Conservation (phyloP, 1,140 invertebrate genomes). For the Dendroctonus valens region DNA sequence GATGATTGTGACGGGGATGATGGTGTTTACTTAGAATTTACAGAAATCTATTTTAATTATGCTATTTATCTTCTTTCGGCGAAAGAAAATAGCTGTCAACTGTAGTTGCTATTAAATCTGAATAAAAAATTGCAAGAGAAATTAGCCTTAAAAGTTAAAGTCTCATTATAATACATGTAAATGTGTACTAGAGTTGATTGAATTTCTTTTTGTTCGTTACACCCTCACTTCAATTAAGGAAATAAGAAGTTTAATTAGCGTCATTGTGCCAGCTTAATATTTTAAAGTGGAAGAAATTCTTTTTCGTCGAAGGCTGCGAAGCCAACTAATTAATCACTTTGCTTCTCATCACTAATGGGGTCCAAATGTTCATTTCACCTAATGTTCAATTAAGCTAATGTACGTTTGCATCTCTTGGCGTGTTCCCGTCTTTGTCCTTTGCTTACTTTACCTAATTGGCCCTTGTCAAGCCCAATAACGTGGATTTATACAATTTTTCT, state of each 20-base stretch:
- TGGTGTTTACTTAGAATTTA: conserved; percentile 16
- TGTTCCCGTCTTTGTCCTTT: conserved; percentile 46
- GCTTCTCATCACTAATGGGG: conserved; percentile 48
- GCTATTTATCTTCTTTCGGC: background rate
- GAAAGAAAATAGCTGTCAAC: too few species aligned
- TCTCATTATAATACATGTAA: too few species aligned
- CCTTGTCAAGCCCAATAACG: conserved; percentile 18
- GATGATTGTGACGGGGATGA: conserved; percentile 15
- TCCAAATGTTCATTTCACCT: conserved; percentile 52
- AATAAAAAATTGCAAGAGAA: too few species aligned
- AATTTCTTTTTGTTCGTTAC: too few species aligned
- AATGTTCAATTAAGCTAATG: conserved; percentile 52
- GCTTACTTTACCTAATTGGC: conserved; percentile 50
- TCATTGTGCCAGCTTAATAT: conserved; percentile 16
- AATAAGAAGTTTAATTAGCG: conserved; percentile 19
- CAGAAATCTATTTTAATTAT: conserved; percentile 16
- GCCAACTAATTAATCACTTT: conserved; percentile 47
- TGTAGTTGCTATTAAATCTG: too few species aligned
- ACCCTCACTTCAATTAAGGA: conserved; percentile 4
- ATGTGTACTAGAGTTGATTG: too few species aligned
- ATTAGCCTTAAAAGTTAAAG: too few species aligned
- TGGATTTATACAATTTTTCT: too few species aligned
- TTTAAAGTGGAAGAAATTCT: conserved; percentile 19
- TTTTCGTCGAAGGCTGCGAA: conserved; percentile 20
- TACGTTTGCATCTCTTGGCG: conserved; percentile 50